Evolutionary conservation across 2,888 invertebrate species (phyloP), one percentile per base, ranked within the genome.

Genomic region (Camponotus fellah): DNA sequence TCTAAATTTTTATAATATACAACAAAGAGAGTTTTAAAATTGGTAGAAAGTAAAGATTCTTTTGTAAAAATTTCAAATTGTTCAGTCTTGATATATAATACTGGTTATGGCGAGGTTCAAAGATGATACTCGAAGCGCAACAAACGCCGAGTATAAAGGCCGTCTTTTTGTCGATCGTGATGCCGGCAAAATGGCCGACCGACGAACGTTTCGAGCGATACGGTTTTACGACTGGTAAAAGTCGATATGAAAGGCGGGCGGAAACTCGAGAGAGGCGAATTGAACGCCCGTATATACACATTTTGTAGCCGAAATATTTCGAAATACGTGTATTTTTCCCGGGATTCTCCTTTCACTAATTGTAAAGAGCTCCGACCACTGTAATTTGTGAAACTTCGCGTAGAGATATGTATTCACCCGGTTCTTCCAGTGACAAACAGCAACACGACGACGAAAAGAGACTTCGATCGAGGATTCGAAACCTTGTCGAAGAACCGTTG

Each of bases 271-370:
- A 84, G 71, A 69, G 58, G 34, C 56, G 40, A 75, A 68, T 65
- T 66, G 80, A 77, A 58, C 69, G 77, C 58, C 69, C 14, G 58
- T 60, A 46, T 46, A 26, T 26, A 26, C 26, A 71, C 74, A 86
- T 86, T 89, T 89, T 74, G 86, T 88, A 85, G 87, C 69, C 85
- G 49, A 49, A 65, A 82, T 76, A 80, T 89, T 88, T 88, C 89
- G 89, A 89, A 89, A 89, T 80, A 60, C 34, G 43, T 43, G 12
- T 71, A 69, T 69, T 6, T n/a, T 10, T 80, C 62, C 26, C 80
- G 74, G 71, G 84, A 26, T 81, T 88, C 89, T 87, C 89, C 89
- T 89, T 89, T 89, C 89, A 89, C 88, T 89, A 89, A 89, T 89
- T 89, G 85, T 82, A 80, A 85, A 86, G 72, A 66, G 26, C 58